These are phyloP conservation scores for Neuroterus valhalla DNA, from an alignment of 1,140 invertebrate species.

Conservation along the genomic window DNA sequence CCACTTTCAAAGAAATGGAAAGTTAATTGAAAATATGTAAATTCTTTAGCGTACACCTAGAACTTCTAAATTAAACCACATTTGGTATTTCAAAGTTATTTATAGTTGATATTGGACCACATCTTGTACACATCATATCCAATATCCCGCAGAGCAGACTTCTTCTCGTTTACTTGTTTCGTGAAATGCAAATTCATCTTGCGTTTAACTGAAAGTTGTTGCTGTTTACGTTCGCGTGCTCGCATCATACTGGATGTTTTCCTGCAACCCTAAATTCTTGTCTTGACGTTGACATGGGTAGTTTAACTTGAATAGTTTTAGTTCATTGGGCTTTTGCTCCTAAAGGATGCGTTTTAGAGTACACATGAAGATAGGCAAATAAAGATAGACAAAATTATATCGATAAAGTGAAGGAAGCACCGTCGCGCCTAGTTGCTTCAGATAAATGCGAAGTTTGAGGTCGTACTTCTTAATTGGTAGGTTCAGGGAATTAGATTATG, in stretches of 20 bases:
- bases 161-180: neutral
- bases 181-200: slow-evolving; percentile 18
- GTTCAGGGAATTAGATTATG: slow-evolving; percentile 33
- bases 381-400: neutral
- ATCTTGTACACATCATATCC: neutral
- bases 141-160: neutral
- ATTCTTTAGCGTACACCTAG: neutral
- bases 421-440: neutral
- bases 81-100: neutral
- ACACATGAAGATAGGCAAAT: neutral
- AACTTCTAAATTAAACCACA: neutral
- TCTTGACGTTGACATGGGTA: slow-evolving; percentile 3
- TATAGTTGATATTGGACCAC: neutral
- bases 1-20: neutral
- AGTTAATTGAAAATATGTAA: neutral
- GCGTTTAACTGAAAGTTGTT: slow-evolving; percentile 9
- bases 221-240: slow-evolving; percentile 18
- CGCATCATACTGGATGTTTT: neutral
- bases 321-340: neutral
- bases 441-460: slow-evolving; percentile 2
- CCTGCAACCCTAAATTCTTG: slow-evolving; percentile 7
- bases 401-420: neutral
- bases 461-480: neutral
- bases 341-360: neutral
- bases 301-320: slow-evolving; percentile 15